These are phyloP conservation scores for Rhadina sibilatrix DNA, from an alignment of 2,113 vertebrate genomes.

Conservation along the genomic window DNA sequence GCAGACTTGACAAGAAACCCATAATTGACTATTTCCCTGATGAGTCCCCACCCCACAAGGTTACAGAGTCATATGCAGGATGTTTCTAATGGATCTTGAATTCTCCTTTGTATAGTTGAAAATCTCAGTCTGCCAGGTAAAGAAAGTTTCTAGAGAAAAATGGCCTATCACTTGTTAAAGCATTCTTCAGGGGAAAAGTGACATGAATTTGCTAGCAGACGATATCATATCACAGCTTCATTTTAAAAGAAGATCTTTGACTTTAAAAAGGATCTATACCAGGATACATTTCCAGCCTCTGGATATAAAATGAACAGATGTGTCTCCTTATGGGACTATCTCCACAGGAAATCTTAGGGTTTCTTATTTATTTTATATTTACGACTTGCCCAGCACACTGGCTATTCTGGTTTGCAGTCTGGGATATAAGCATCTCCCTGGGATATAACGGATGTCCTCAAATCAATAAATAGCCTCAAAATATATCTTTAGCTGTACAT, in stretches of 20 bases:
- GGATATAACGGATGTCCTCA: neutral
- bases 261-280: neutral
- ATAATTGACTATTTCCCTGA: neutral
- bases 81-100: neutral
- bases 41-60: neutral
- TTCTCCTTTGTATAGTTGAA: neutral
- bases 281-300: neutral
- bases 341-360: neutral
- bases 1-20: neutral
- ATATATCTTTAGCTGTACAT: neutral
- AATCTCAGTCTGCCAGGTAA: neutral
- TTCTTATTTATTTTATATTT: neutral
- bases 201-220: neutral
- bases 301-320: neutral
- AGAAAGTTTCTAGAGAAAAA: neutral
- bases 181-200: neutral
- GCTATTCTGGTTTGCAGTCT: neutral
- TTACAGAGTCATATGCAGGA: neutral
- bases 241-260: neutral
- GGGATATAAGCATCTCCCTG: neutral
- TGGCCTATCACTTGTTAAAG: neutral
- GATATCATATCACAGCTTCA: neutral
- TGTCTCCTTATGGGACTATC: neutral
- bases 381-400: neutral
- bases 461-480: neutral